Conservation (phyloP, 2,113 vertebrate species). For the Megaceryle maxima region DNA sequence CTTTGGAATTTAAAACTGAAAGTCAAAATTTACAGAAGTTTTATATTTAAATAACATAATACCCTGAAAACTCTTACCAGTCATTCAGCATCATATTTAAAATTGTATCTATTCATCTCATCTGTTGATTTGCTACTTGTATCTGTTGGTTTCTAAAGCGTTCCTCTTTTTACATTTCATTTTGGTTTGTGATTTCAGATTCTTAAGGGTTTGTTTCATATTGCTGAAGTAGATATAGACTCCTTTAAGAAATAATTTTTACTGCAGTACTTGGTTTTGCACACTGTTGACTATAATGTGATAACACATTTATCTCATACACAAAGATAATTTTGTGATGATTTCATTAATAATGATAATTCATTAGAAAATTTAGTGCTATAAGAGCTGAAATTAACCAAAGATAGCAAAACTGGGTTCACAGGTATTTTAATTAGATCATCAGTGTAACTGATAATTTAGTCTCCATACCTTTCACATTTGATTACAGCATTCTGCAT, state of each 20-base stretch:
- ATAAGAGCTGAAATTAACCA: neutral
- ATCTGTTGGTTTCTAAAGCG: neutral
- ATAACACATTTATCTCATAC: neutral
- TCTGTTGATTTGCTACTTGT: neutral
- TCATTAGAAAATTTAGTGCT: neutral
- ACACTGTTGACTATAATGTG: neutral
- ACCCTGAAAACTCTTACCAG: neutral
- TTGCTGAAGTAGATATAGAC: neutral
- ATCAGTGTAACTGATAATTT: neutral
- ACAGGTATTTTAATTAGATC: constrained; percentile 2
- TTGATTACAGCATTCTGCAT: neutral
- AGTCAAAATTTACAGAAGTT: neutral
- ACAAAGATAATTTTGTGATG: neutral
- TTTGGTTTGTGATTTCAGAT: neutral
- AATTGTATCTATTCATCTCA: neutral
- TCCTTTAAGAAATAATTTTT: neutral
- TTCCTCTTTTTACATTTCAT: neutral
- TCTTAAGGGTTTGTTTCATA: neutral
- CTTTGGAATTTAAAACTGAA: no score
- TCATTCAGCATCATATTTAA: neutral
- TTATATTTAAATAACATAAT: neutral
- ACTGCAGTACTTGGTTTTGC: neutral
- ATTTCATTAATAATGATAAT: neutral
- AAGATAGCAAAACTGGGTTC: neutral
- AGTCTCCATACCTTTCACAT: neutral